Percentiles rank a stretch among this genome's conserved stretches.
Conservation (phyloP, 2,113 vertebrate species). For the Dicerorhinus sumatrensis region DNA sequence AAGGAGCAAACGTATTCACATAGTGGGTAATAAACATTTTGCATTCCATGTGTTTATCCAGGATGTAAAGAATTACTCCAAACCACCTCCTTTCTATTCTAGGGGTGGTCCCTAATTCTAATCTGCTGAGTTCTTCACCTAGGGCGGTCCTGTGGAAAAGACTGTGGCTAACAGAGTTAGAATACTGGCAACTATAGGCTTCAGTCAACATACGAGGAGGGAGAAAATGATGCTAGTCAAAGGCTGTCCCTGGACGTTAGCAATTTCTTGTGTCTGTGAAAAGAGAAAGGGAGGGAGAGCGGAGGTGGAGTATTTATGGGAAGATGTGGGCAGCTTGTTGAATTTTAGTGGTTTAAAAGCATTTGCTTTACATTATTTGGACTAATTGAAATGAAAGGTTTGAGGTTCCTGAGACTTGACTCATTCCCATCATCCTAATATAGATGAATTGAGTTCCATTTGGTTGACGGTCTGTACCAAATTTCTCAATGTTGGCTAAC, state of each 20-base stretch:
- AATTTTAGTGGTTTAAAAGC: constrained; percentile 64
- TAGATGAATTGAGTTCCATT: constrained; percentile 50
- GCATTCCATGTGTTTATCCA: not conserved
- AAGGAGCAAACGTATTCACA: not conserved
- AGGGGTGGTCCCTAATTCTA: not conserved
- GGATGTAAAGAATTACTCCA: not conserved
- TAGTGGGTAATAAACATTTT: not conserved
- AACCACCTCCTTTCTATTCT: not conserved
- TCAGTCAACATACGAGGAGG: not conserved
- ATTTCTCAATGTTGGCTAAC: constrained; percentile 67
- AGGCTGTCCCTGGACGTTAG: not conserved
- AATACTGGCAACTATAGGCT: not conserved
- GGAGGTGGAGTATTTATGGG: constrained; percentile 53
- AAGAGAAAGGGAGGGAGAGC: not conserved
- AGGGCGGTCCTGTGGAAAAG: not conserved
- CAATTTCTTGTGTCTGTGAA: not conserved
- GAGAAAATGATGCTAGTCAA: not conserved
- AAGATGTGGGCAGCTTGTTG: constrained; percentile 60
- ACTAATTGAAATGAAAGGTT: constrained; percentile 72
- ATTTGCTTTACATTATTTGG: constrained; percentile 72
- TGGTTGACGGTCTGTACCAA: constrained; percentile 51
- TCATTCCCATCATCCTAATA: constrained; percentile 43
- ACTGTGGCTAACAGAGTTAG: not conserved
- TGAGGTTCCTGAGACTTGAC: constrained; percentile 48
- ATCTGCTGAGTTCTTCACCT: not conserved